Evolutionary conservation across 1,140 invertebrate genomes (phyloP).

Genomic region (Leptoteleia sp.): DNA sequence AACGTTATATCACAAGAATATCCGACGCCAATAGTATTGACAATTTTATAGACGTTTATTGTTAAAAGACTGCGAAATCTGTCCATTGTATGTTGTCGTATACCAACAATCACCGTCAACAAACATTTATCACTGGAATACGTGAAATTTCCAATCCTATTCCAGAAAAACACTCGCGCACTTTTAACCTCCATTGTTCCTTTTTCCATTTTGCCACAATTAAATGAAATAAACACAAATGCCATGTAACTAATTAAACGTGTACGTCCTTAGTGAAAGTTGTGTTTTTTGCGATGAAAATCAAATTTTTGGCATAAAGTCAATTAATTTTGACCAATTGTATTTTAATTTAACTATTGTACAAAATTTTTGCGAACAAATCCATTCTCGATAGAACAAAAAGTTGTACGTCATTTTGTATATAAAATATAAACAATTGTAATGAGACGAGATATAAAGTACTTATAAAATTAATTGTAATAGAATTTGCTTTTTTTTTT

Average conservation of each 20-base stretch:
- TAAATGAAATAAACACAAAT: neutral
- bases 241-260: conserved; percentile 26
- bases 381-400: conserved; percentile 1
- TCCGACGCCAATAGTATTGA: conserved; percentile 5
- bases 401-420: conserved; percentile 28
- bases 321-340: too few relatives aligned
- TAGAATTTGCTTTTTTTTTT: too few relatives aligned
- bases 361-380: conserved; percentile 3
- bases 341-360: too few relatives aligned
- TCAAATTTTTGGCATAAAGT: too few relatives aligned
- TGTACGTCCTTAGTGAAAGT: conserved; percentile 17
- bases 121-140: conserved; percentile 38
- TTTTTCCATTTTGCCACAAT: conserved; percentile 4
- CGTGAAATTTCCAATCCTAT: neutral
- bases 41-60: conserved; percentile 50
- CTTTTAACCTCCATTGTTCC: conserved; percentile 20
- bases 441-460: conserved; percentile 9
- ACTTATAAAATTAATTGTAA: neutral
- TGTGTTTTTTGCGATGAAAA: too few relatives aligned
- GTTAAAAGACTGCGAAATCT: conserved; percentile 78
- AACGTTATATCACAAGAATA: too few relatives aligned
- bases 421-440: conserved; percentile 10
- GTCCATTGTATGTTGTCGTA: conserved; percentile 67
- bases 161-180: conserved; percentile 2
- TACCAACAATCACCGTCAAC: conserved; percentile 9